Percentiles rank a stretch among this genome's conserved stretches.
Conservation (phyloP, 2,797 vertebrate genomes). For the Clarias laeviceps region DNA sequence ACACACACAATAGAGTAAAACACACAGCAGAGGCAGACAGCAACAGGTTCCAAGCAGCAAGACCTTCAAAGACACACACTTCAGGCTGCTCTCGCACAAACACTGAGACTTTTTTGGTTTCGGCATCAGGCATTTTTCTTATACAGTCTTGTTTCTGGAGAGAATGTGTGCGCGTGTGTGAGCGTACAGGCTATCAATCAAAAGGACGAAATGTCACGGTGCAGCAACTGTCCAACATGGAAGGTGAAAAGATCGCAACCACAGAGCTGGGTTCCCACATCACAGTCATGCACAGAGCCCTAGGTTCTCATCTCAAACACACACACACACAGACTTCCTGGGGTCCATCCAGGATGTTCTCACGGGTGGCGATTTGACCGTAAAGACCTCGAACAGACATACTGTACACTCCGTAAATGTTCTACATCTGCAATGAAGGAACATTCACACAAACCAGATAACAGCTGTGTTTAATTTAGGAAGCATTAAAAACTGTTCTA, state of each 20-base stretch:
- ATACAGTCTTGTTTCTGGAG: neutral
- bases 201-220: neutral
- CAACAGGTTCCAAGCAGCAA: neutral
- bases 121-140: too few relatives aligned
- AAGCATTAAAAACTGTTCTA: too few relatives aligned
- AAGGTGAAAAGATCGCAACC: conserved; percentile 12
- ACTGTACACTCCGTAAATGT: neutral
- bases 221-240: neutral
- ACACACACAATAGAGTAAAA: neutral
- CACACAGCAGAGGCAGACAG: neutral
- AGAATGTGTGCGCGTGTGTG: neutral
- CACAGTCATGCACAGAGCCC: conserved; percentile 2
- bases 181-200: neutral
- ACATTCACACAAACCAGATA: too few relatives aligned
- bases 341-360: neutral
- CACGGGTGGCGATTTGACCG: neutral
- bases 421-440: neutral
- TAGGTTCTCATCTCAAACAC: neutral
- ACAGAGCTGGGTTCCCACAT: conserved; percentile 28
- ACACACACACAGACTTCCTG: neutral
- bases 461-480: too few relatives aligned
- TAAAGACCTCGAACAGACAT: conserved; percentile 16
- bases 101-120: too few relatives aligned
- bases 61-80: neutral
- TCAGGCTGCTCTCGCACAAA: neutral